These are phyloP conservation scores for Stenolophus ochropezus DNA, from an alignment of 2,888 invertebrate genomes.

Conservation along the genomic window DNA sequence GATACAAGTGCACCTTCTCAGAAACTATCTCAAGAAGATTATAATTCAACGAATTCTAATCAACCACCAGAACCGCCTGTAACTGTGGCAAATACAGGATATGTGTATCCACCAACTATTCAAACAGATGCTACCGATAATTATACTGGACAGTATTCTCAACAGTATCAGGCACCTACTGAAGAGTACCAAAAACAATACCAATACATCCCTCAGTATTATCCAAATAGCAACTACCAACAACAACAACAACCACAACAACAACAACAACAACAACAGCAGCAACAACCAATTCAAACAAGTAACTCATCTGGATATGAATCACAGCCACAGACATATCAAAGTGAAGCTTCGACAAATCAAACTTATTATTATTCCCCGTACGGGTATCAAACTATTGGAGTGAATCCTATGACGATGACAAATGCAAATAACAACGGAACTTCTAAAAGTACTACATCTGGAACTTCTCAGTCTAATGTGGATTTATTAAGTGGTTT, in stretches of 20 bases:
- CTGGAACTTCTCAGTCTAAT: slow-evolving; percentile 71
- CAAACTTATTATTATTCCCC: slow-evolving; percentile 73
- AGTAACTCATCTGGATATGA: slow-evolving; percentile 66
- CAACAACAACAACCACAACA: slow-evolving; percentile 60
- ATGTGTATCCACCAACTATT: slow-evolving; percentile 56
- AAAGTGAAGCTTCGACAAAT: slow-evolving; percentile 3
- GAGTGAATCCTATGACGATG: slow-evolving; percentile 66
- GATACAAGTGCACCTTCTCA: slow-evolving; percentile 52
- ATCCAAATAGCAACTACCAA: slow-evolving; percentile 58
- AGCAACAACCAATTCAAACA: slow-evolving; percentile 62
- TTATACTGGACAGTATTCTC: slow-evolving; percentile 18
- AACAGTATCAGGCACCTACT: slow-evolving; percentile 63
- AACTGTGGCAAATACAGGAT: slow-evolving; percentile 9
- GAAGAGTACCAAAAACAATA: slow-evolving; percentile 63
- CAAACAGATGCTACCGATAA: neutral
- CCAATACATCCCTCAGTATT: slow-evolving; percentile 62
- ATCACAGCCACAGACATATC: slow-evolving; percentile 64
- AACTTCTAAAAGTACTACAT: slow-evolving; percentile 67
- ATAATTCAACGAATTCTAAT: neutral
- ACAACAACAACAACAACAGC: too few species aligned
- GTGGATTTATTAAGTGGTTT: slow-evolving; percentile 86
- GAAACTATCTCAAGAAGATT: slow-evolving; percentile 19
- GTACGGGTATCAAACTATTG: slow-evolving; percentile 73
- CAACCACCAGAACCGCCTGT: neutral
- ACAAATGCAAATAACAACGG: slow-evolving; percentile 63